Conservation (phyloP, 2,888 invertebrate genomes). For the Girardia tigrina region DNA sequence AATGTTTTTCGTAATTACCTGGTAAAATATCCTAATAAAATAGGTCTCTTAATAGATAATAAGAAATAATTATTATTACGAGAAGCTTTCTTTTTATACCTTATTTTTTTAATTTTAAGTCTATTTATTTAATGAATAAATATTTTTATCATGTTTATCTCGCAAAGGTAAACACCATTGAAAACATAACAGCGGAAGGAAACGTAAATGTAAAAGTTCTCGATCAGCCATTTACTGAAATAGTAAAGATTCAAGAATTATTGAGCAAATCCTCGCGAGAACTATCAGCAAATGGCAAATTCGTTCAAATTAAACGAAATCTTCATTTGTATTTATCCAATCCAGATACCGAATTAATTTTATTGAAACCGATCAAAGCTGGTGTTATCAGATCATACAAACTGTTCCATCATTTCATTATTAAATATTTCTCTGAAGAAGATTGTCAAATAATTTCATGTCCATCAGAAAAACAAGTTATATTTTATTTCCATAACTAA, state of each 20-base stretch:
- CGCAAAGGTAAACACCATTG: background rate
- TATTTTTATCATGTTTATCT: no score
- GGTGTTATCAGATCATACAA: background rate
- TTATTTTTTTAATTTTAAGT: no score
- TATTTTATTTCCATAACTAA: no score
- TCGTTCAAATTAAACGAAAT: background rate
- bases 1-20: no score
- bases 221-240: background rate
- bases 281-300: background rate
- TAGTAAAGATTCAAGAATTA: background rate
- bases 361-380: background rate
- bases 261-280: background rate
- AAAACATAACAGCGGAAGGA: background rate
- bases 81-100: no score
- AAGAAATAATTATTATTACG: no score
- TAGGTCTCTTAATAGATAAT: no score
- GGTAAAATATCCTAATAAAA: no score
- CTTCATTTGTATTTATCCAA: background rate
- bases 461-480: background rate
- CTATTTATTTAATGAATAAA: no score
- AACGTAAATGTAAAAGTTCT: background rate
- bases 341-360: background rate
- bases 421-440: background rate
- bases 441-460: background rate
- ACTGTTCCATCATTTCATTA: background rate